Evolutionary conservation across 2,797 vertebrate species (phyloP).

Genomic region (Chaetodon trifasciatus): DNA sequence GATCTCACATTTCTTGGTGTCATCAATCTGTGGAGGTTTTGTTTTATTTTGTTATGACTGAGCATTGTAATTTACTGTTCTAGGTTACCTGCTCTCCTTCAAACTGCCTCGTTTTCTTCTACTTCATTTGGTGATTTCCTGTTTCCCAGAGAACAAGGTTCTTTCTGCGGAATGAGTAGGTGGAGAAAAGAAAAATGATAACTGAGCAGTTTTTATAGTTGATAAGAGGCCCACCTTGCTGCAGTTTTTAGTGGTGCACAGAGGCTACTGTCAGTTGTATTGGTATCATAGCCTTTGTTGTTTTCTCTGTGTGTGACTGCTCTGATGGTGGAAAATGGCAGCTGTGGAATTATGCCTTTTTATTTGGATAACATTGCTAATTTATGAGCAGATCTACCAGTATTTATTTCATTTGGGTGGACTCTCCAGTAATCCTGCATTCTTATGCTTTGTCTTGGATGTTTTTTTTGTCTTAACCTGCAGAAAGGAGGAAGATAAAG

Average conservation of each 20-base stretch:
- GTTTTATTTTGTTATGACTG: slow-evolving; percentile 30
- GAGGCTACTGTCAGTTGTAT: slow-evolving; percentile 15
- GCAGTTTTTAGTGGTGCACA: slow-evolving; percentile 5
- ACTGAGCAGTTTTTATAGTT: slow-evolving; percentile 14
- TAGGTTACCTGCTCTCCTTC: slow-evolving; percentile 26
- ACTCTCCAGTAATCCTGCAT: slow-evolving; percentile 15
- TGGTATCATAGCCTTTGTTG: slow-evolving; percentile 3
- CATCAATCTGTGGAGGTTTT: slow-evolving; percentile 33
- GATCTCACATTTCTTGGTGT: slow-evolving; percentile 40
- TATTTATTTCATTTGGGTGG: slow-evolving; percentile 33
- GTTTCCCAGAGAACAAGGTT: slow-evolving; percentile 26
- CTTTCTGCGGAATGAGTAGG: neutral
- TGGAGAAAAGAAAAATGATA: slow-evolving; percentile 1
- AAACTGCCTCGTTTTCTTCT: slow-evolving; percentile 17
- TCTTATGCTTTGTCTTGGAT: slow-evolving; percentile 8
- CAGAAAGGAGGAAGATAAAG: slow-evolving; percentile 23
- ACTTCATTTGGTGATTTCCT: slow-evolving; percentile 17
- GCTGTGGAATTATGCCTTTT: slow-evolving; percentile 23
- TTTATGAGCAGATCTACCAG: slow-evolving; percentile 22
- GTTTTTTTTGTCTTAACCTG: slow-evolving; percentile 16
- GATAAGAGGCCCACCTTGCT: slow-evolving; percentile 3
- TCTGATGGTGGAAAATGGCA: slow-evolving; percentile 3
- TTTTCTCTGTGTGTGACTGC: slow-evolving; percentile 7
- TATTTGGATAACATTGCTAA: slow-evolving; percentile 36
- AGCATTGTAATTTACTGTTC: slow-evolving; percentile 34